Conservation (phyloP, 2,113 vertebrate species). For the Rana temporaria region DNA sequence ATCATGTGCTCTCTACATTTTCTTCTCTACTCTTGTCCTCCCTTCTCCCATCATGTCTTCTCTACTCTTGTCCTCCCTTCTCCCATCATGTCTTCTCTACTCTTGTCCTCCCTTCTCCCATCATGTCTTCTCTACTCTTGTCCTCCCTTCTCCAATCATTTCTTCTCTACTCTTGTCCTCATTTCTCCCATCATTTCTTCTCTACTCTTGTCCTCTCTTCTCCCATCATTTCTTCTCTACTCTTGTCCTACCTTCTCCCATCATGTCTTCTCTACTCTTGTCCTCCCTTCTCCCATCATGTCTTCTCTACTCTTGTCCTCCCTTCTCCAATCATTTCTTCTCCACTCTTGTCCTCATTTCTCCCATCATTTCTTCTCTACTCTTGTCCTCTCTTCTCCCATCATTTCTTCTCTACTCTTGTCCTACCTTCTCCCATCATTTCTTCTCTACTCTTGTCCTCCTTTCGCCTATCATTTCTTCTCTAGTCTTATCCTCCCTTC, state of each 20-base stretch:
- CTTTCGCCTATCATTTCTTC: neutral
- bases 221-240: neutral
- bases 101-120: no score
- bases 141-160: no score
- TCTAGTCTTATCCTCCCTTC: neutral
- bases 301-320: no score
- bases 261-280: neutral
- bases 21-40: neutral
- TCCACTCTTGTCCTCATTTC: neutral
- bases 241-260: neutral
- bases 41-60: neutral
- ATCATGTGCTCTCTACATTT: no score
- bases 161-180: no score
- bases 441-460: constrained; percentile 53
- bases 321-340: neutral
- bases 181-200: no score
- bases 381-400: neutral
- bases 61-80: no score
- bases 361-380: neutral
- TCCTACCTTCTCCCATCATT: neutral
- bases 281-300: no score
- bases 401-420: neutral
- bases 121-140: no score
- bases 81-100: no score
- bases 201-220: no score